phyloP scores from a whole-genome alignment of 1,140 invertebrate genomes.

The Cydia pomonella region DNA sequence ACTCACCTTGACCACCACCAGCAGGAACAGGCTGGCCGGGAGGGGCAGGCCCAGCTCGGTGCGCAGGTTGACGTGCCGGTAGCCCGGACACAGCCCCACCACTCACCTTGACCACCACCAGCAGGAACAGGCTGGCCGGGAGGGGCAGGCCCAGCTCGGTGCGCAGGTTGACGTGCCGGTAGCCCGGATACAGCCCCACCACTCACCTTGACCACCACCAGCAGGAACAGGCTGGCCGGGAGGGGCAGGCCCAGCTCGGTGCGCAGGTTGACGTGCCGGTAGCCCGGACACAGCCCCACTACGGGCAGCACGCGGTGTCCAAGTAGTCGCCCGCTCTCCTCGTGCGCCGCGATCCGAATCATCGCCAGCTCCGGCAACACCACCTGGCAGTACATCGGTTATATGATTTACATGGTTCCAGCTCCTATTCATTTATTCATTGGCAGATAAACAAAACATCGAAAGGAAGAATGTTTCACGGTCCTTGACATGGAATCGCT shows the following conservation, averaged over 20 bases:
- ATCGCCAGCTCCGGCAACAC: slow-evolving; percentile 98
- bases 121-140: too few species aligned
- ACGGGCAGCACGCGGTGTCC: slow-evolving; percentile 98
- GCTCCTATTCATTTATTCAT: too few species aligned
- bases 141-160: too few species aligned
- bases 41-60: too few species aligned
- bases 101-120: too few species aligned
- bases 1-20: too few species aligned
- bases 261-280: slow-evolving; percentile 91
- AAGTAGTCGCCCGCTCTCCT: slow-evolving; percentile 96
- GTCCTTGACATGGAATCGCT: too few species aligned
- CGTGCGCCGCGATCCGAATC: slow-evolving; percentile 97
- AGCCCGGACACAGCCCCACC: too few species aligned
- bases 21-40: slow-evolving; percentile 89
- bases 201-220: slow-evolving; percentile 92
- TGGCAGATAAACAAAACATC: too few species aligned
- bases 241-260: slow-evolving; percentile 98
- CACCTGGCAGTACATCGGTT: slow-evolving; percentile 83
- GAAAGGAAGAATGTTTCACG: too few species aligned
- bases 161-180: too few species aligned
- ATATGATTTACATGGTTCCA: background rate
- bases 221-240: slow-evolving; percentile 93
- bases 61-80: slow-evolving; percentile 90
- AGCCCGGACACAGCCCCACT: slow-evolving; percentile 97
- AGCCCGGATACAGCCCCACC: background rate